Conservation (phyloP, 2,113 vertebrate species). For the Lepus timidus region DNA sequence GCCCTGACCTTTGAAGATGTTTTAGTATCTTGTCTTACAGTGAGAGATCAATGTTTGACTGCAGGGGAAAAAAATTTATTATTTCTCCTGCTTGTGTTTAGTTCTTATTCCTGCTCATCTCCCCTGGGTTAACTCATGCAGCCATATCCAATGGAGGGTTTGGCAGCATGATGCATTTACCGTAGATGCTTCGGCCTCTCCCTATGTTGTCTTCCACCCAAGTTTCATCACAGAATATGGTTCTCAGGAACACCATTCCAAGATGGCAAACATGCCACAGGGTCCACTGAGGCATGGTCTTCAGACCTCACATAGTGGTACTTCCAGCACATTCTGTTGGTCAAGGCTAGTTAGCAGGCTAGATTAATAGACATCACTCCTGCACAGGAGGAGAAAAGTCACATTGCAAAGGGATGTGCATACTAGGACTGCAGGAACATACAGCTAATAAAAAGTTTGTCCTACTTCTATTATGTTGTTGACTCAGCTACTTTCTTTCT, state of each 20-base stretch:
- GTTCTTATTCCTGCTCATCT: background rate
- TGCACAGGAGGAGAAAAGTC: background rate
- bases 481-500: slow-evolving; percentile 12
- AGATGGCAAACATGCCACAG: background rate
- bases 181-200: background rate
- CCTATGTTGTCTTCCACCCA: background rate
- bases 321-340: background rate
- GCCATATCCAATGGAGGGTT: background rate
- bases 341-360: background rate
- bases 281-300: background rate
- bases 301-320: background rate
- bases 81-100: background rate
- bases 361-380: background rate
- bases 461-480: too few relatives aligned
- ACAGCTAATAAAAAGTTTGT: background rate
- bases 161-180: background rate
- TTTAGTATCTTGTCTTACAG: too few relatives aligned
- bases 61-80: background rate
- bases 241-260: background rate
- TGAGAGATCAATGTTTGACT: background rate
- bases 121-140: background rate
- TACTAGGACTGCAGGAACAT: background rate
- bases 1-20: too few relatives aligned
- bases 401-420: background rate
- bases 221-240: background rate